phyloP scores from a whole-genome alignment of 2,888 invertebrate species.

The Tenthredo amoena region DNA sequence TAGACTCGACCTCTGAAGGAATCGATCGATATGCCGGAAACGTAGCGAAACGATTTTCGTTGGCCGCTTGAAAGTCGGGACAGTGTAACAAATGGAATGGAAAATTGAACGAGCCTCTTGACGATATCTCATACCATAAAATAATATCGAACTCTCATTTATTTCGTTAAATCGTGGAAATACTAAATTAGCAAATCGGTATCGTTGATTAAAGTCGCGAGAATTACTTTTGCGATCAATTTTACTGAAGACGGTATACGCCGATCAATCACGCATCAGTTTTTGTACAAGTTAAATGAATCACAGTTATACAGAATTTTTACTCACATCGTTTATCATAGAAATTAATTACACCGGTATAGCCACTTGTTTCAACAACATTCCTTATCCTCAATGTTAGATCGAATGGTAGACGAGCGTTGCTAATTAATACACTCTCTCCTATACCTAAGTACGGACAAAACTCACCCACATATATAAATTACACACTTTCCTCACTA shows the following conservation, averaged over 20 bases:
- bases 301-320: neutral
- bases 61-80: neutral
- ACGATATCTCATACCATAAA: neutral
- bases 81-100: neutral
- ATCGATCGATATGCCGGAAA: neutral
- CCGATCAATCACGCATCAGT: neutral
- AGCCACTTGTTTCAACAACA: neutral
- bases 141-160: neutral
- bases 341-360: neutral
- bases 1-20: neutral
- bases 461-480: neutral
- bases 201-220: slow-evolving; percentile 8
- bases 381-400: neutral
- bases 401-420: slow-evolving; percentile 3
- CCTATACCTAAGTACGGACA: neutral
- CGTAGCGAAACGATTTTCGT: slow-evolving; percentile 12
- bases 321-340: neutral
- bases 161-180: neutral
- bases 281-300: neutral
- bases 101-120: neutral
- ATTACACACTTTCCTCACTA: neutral
- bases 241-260: neutral
- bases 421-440: slow-evolving; percentile 2
- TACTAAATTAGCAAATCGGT: neutral
- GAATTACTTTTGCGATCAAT: neutral